phyloP scores from a whole-genome alignment of 2,888 invertebrate species.

The Rhogogaster chlorosoma region DNA sequence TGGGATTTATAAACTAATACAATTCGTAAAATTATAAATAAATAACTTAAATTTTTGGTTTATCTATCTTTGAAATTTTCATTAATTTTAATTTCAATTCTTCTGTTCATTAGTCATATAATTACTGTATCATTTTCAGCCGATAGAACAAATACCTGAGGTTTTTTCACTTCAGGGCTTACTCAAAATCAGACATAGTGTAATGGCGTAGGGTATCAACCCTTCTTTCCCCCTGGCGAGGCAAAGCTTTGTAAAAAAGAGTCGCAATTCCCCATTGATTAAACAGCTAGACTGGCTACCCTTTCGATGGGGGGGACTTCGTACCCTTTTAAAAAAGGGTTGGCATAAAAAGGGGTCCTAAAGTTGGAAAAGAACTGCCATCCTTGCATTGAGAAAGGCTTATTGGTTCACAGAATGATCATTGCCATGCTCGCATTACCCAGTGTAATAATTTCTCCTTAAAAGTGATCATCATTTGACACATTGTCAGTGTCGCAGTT shows the following conservation, averaged over 20 bases:
- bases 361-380: slow-evolving; percentile 20
- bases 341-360: slow-evolving; percentile 6
- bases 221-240: background rate
- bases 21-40: background rate
- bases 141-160: background rate
- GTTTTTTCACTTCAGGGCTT: background rate
- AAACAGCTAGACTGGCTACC: slow-evolving; percentile 7
- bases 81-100: background rate
- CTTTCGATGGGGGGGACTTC: slow-evolving; percentile 5
- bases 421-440: background rate
- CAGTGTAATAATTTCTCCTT: background rate
- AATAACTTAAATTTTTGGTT: background rate
- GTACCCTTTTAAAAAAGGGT: slow-evolving; percentile 36
- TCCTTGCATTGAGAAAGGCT: background rate
- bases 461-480: background rate
- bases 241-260: slow-evolving; percentile 21
- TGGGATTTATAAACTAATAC: slow-evolving; percentile 7
- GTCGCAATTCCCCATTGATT: slow-evolving; percentile 10
- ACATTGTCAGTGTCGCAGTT: background rate
- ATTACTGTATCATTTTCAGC: background rate
- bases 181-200: background rate
- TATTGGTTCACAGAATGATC: background rate
- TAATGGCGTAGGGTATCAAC: background rate
- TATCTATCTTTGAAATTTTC: background rate
- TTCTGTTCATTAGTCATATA: background rate